Base-by-base conservation (phyloP, 1,140 invertebrate genomes). In the Zaprionus tsacasi region DNA sequence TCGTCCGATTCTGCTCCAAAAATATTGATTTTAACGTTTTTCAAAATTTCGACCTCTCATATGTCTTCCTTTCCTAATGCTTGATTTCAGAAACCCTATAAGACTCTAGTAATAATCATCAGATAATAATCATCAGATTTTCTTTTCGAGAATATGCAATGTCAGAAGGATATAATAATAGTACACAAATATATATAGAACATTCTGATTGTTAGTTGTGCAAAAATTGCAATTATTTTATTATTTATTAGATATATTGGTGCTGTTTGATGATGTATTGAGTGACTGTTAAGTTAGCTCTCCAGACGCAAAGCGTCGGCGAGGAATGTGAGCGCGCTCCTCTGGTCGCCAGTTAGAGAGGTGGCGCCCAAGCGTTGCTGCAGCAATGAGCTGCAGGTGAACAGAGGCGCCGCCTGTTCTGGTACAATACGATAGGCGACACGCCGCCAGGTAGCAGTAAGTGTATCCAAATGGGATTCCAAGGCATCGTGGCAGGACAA, bases 391-490 rank as follows among this genome's bases (percentile, higher is more conserved):
- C 65, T 48, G 59, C 91, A 92, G 13, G 86, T 81, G 12, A 92
- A 76, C 6, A 92, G 72, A 1, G 91, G 86, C 1, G 88, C 79
- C 25, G 91, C 81, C 54, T 89, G 88, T 65, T 91, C 92, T 2
- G 91, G 91, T 7, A 91, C 59, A 56, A 92, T 82, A 66, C 92
- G 91, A 52, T 78, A 86, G 13, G 81, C 77, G 3, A 93, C 91
- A 1, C 91, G 81, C 0, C 74, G 70, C 92, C 92, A 92, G 27
- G 81, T 92, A 52, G 58, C 68, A 2, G 65, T 78, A 7, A 91
- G 70, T 21, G 75, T 64, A 17, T 93, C 91, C 45, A 86, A 36
- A 10, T 65, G 75, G 17, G 66, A 76, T 30, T 78, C 79, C 1
- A 80, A 36, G 2, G 54, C 63, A 36, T 70, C 35, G 0, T 76